A percentile compares a stretch with the other conserved stretches of the same genome.
These are phyloP conservation scores for Cochlearius cochlearius DNA, from an alignment of 2,113 vertebrate species.

Conservation along the genomic window DNA sequence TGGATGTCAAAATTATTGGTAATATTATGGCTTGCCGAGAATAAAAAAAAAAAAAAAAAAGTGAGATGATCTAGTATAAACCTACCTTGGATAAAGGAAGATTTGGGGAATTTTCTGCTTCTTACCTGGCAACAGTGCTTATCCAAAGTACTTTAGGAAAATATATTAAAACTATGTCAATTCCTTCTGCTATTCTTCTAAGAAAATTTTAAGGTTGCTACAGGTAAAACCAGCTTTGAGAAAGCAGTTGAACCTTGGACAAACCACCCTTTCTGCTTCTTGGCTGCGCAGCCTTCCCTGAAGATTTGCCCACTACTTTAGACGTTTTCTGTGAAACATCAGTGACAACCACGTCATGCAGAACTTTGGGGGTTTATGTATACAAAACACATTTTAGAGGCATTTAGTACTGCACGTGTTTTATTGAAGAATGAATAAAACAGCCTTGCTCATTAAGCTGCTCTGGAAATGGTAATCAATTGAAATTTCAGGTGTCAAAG, in stretches of 20 bases:
- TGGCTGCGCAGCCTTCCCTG: background rate
- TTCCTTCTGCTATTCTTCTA: background rate
- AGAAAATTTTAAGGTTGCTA: background rate
- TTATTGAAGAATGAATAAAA: slow-evolving; percentile 36
- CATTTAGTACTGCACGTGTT: background rate
- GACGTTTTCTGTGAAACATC: background rate
- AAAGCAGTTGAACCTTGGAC: background rate
- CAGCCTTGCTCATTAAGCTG: background rate
- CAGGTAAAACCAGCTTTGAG: background rate
- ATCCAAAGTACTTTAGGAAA: background rate
- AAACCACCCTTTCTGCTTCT: background rate
- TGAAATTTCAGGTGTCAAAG: background rate
- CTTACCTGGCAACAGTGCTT: background rate
- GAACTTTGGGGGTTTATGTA: background rate
- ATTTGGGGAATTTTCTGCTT: background rate
- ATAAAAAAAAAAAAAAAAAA: background rate
- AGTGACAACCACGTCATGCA: background rate
- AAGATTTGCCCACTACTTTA: background rate
- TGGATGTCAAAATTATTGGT: background rate
- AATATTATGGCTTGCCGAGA: background rate
- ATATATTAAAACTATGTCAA: background rate
- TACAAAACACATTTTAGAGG: slow-evolving; percentile 23
- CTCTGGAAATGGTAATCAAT: background rate
- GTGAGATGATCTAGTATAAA: background rate
- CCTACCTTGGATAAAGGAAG: background rate